Evolutionary conservation across 2,113 vertebrate species (phyloP).

Genomic region (Apodemus sylvaticus): DNA sequence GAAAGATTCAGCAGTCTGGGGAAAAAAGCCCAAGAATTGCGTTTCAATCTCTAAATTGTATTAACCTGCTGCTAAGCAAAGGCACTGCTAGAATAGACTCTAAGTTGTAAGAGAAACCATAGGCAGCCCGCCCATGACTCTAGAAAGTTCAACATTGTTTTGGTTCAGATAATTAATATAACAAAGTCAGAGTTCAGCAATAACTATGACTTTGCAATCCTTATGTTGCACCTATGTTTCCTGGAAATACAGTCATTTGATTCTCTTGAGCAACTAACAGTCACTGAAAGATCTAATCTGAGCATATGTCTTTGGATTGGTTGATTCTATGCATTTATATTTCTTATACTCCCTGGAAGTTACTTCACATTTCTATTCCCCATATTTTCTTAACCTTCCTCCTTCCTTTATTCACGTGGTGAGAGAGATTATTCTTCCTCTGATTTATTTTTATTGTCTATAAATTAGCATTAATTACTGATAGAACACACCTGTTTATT

Average conservation of each 20-base stretch:
- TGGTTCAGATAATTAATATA: slow-evolving; percentile 40
- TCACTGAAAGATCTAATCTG: neutral
- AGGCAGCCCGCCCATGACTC: neutral
- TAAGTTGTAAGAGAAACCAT: neutral
- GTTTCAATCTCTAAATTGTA: neutral
- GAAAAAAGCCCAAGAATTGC: neutral
- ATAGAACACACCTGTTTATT: neutral
- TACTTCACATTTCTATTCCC: neutral
- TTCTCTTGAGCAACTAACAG: neutral
- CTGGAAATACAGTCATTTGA: neutral
- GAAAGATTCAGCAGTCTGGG: neutral
- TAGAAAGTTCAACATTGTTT: neutral
- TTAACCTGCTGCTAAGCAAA: slow-evolving; percentile 6
- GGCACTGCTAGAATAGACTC: neutral
- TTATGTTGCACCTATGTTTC: neutral
- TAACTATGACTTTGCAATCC: slow-evolving; percentile 1
- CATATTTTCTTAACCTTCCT: neutral
- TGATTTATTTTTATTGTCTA: neutral
- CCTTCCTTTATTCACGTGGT: neutral
- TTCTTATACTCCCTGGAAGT: neutral
- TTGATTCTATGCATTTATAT: neutral
- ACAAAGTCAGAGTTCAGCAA: neutral
- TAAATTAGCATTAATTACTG: neutral
- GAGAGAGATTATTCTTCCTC: neutral
- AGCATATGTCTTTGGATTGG: neutral